Evolutionary conservation across 2,113 vertebrate genomes (phyloP), one percentile per base, ranked within the genome.

Genomic region (Chaetorhynchus papuensis): DNA sequence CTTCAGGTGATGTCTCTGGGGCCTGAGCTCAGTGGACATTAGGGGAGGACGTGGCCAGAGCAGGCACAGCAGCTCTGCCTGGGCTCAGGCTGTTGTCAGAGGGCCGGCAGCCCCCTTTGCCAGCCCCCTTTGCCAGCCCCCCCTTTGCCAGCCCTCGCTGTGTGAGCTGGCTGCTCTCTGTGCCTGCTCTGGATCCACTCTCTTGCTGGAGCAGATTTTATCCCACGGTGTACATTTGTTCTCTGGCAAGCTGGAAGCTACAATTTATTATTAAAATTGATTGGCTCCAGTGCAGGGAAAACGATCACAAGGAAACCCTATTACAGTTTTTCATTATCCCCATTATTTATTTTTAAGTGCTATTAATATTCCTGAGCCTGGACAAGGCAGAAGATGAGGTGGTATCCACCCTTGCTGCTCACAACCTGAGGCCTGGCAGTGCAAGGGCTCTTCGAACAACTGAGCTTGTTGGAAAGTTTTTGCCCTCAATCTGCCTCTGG

Each of bases 211-310:
- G 70, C 33, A 47, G 71, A n/a, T 86, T 89, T 75, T 86, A 79
- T 92, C 83, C 82, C 6, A 0, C 27, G 61, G 41, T 45, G 44
- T 70, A 23, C 94, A 90, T 96, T 91, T 96, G 85, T 78, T 95
- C 85, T 70, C 89, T 76, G 86, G 93, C 88, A 92, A 92, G 79
- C 88, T 95, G 86, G 77, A 89, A 95, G 96, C 88, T 94, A 59
- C 80, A 50, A 96, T 97, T 96, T 95, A 96, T 97, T 97, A 95
- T 96, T 96, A 96, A 96, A 96, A 96, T 97, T 93, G 94, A 97
- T 97, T 90, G 41, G 88, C 90, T 96, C 47, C 74, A 87, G 81
- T 50, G 89, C 86, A 94, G 85, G 69, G 64, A 89, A 93, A 96
- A 97, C 16, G 76, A 94, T 94, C 7, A 20, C 84, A 45, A 96